phyloP scores from a whole-genome alignment of 2,888 invertebrate genomes.

The Drosophila koepferae region DNA sequence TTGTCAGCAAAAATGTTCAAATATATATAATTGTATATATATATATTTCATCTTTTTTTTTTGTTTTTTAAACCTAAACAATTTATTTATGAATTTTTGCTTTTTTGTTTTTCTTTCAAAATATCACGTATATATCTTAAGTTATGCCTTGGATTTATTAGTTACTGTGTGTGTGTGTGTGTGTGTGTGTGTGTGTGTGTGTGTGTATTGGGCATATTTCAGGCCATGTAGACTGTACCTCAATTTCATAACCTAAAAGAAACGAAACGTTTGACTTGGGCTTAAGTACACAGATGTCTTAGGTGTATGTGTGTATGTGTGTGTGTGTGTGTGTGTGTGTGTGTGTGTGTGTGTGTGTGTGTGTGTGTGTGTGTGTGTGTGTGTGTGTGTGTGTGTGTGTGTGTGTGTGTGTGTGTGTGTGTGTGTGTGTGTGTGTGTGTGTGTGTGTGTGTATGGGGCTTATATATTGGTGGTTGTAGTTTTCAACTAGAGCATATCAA shows the following conservation, averaged over 20 bases:
- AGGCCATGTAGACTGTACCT: slow-evolving; percentile 16
- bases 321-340: slow-evolving; percentile 23
- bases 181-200: slow-evolving; percentile 22
- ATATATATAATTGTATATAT: slow-evolving; percentile 60
- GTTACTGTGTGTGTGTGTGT: slow-evolving; percentile 40
- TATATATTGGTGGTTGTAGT: slow-evolving; percentile 55
- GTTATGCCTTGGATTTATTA: slow-evolving; percentile 77
- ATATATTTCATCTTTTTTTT: slow-evolving; percentile 34
- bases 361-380: slow-evolving; percentile 20
- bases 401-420: slow-evolving; percentile 22
- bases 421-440: slow-evolving; percentile 23
- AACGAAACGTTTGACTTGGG: slow-evolving; percentile 31
- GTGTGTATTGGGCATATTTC: slow-evolving; percentile 26
- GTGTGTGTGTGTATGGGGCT: slow-evolving; percentile 15
- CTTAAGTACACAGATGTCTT: slow-evolving; percentile 44
- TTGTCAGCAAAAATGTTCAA: slow-evolving; percentile 75
- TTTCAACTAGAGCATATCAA: slow-evolving; percentile 75
- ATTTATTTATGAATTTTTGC: slow-evolving; percentile 79
- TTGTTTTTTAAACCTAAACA: slow-evolving; percentile 73
- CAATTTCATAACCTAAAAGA: slow-evolving; percentile 20
- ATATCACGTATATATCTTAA: slow-evolving; percentile 82
- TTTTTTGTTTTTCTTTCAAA: slow-evolving; percentile 65
- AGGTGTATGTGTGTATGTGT: slow-evolving; percentile 21
- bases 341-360: slow-evolving; percentile 16
- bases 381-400: slow-evolving; percentile 20